Evolutionary conservation across 2,888 invertebrate genomes (phyloP).

Genomic region (Crioceris asparagi): DNA sequence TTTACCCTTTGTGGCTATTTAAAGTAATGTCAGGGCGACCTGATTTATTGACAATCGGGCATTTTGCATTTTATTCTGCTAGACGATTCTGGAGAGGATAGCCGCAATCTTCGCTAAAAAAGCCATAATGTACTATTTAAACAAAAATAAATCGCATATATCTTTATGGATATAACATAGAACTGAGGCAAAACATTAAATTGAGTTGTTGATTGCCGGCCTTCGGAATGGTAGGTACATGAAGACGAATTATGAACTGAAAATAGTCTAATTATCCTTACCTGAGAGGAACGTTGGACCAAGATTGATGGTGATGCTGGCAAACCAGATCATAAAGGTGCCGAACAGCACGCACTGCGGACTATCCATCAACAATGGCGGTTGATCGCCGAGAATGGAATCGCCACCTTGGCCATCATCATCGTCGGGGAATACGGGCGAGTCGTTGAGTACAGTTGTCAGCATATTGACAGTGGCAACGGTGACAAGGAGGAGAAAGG

Average conservation of each 20-base stretch:
- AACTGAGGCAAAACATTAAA: too few relatives aligned
- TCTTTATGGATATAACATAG: not conserved
- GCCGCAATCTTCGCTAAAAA: too few relatives aligned
- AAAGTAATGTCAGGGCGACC: too few relatives aligned
- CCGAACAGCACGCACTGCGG: constrained; percentile 86
- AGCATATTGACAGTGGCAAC: constrained; percentile 87
- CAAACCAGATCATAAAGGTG: constrained; percentile 89
- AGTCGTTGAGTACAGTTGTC: constrained; percentile 76
- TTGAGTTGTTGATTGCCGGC: too few relatives aligned
- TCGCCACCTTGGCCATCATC: constrained; percentile 52
- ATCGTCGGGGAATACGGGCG: constrained; percentile 77
- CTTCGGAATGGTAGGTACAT: too few relatives aligned
- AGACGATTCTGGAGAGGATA: too few relatives aligned
- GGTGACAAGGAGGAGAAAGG: constrained; percentile 77
- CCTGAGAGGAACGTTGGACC: constrained; percentile 81
- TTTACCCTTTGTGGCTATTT: too few relatives aligned
- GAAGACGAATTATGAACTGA: too few relatives aligned
- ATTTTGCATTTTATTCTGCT: too few relatives aligned
- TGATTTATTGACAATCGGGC: too few relatives aligned
- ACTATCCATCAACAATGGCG: constrained; percentile 65
- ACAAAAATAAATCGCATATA: not conserved
- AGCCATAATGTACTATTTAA: too few relatives aligned
- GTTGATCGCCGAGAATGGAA: constrained; percentile 47
- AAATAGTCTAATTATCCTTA: too few relatives aligned
- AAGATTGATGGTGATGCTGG: constrained; percentile 80